Percentiles rank a stretch among this genome's conserved stretches.
Conservation (phyloP, 2,113 vertebrate species). For the Cyphomyrus discorhynchus region DNA sequence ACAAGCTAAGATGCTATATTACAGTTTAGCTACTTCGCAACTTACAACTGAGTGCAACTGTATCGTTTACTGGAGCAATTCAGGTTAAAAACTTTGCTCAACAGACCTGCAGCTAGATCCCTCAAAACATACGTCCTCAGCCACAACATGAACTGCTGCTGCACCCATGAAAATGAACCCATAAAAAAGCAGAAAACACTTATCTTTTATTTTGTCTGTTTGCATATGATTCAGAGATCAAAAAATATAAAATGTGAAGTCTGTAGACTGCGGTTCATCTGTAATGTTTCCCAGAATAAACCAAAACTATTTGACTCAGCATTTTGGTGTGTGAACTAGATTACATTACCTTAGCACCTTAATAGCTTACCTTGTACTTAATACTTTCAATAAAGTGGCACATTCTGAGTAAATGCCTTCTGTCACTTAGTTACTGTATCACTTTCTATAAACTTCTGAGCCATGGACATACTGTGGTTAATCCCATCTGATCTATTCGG, state of each 20-base stretch:
- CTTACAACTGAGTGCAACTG: neutral
- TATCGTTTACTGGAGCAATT: neutral
- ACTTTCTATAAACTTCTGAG: neutral
- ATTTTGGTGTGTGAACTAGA: neutral
- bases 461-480: neutral
- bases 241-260: neutral
- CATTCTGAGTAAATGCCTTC: neutral
- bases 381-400: neutral
- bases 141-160: neutral
- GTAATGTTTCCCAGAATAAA: neutral
- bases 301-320: neutral
- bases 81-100: neutral
- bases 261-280: neutral
- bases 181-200: neutral
- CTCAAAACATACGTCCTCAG: neutral
- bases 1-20: neutral
- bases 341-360: neutral
- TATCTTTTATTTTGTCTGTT: neutral
- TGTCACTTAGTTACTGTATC: neutral
- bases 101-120: neutral
- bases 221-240: neutral
- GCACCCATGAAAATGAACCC: neutral
- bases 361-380: neutral
- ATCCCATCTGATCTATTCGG: neutral
- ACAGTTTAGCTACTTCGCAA: neutral